phyloP scores from a whole-genome alignment of 2,888 invertebrate genomes.

The Pharmacophagus antenor region DNA sequence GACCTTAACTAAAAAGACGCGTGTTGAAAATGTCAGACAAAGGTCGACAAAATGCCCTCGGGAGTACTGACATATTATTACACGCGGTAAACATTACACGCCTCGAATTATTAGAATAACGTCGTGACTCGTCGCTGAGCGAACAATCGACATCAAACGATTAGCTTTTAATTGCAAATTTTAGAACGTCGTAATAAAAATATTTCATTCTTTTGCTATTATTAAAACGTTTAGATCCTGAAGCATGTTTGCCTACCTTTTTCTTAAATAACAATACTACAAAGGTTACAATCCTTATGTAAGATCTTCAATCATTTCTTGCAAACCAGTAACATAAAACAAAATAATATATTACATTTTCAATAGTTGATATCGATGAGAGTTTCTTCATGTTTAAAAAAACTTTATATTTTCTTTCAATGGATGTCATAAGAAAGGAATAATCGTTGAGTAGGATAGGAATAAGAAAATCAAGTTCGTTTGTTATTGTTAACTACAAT shows the following conservation, averaged over 20 bases:
- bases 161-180: slow-evolving; percentile 37
- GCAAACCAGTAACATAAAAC: no score
- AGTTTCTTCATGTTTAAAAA: no score
- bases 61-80: slow-evolving; percentile 43
- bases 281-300: no score
- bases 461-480: no score
- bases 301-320: no score
- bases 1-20: slow-evolving; percentile 54
- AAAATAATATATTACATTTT: no score
- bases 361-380: no score
- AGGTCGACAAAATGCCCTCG: slow-evolving; percentile 55
- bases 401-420: no score
- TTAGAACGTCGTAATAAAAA: slow-evolving; percentile 10
- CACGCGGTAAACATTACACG: slow-evolving; percentile 28
- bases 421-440: no score
- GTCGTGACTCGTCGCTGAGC: slow-evolving; percentile 52
- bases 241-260: neutral
- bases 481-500: no score
- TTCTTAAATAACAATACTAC: no score
- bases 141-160: slow-evolving; percentile 47
- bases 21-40: slow-evolving; percentile 66
- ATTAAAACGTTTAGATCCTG: neutral
- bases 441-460: no score
- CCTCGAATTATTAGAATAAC: slow-evolving; percentile 41
- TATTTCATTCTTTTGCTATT: slow-evolving; percentile 9